Evolutionary conservation across 2,797 vertebrate species (phyloP), one percentile per base, ranked within the genome.

Genomic region (Oreortyx pictus): DNA sequence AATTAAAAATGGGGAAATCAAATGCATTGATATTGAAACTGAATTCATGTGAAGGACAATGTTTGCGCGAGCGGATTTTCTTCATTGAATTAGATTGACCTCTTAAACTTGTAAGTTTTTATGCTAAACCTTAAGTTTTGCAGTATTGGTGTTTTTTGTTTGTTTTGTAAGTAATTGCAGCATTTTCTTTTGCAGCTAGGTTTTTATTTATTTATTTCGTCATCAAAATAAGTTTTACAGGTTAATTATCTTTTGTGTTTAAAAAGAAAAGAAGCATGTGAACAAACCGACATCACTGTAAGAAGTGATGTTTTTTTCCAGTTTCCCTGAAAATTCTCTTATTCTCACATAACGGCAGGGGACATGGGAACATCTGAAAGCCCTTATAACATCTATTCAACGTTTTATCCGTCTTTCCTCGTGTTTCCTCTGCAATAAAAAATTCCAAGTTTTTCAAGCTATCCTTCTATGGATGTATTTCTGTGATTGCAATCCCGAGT

Each of bases 111-210:
- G 5, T 33, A 7, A 46, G 11, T 0, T 78, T 79, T 90, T 70
- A 5, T 79, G 19, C 6, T 47, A 47, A 66, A 7, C 7, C 4
- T 72, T 0, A 0, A 22, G 17, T 8, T 66, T 84, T 70, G 47
- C 46, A 24, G 54, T 56, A 18, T 12, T 56, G 27, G 46, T 50
- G 24, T 25, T 50, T 27, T 25, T 49, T 50, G 12, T 7, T 7
- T 88, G 91, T 75, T 76, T 20, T 1, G 39, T 41, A 14, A 17
- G 4, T 8, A 60, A 41, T 76, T 24, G 5, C 6, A 70, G 5
- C 3, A 9, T 74, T 71, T 84, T 56, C 19, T 11, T 2, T 49
- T 11, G 6, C 2, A 49, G 2, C 11, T 47, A 37, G 84, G 4
- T 1, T 44, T 68, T 90, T 71, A 4, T 14, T 47, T 47, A 11